Percentiles rank a stretch among this genome's conserved stretches.
phyloP scores from a whole-genome alignment of 2,888 invertebrate genomes.

The Fabriciana adippe region DNA sequence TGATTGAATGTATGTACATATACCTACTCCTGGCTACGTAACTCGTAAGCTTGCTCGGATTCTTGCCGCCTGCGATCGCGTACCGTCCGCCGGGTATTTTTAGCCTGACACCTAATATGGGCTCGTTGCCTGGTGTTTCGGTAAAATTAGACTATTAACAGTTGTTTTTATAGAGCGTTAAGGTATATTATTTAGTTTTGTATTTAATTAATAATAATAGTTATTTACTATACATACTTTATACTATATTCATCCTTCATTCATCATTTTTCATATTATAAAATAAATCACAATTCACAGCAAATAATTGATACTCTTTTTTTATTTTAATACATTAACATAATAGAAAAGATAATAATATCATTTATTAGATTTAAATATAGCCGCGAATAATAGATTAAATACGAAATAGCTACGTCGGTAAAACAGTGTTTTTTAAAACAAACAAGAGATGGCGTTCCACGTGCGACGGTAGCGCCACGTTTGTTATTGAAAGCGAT shows the following conservation, averaged over 20 bases:
- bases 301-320: no score
- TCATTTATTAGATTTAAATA: slow-evolving; percentile 43
- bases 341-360: no score
- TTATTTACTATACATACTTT: no score
- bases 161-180: slow-evolving; percentile 40
- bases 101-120: slow-evolving; percentile 78
- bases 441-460: slow-evolving; percentile 66
- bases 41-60: slow-evolving; percentile 22
- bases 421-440: slow-evolving; percentile 62
- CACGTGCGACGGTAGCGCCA: slow-evolving; percentile 69
- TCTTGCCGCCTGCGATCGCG: slow-evolving; percentile 25
- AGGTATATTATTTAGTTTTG: slow-evolving; percentile 5
- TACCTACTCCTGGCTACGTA: slow-evolving; percentile 2
- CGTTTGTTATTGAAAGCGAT: slow-evolving; percentile 53
- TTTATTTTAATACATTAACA: no score
- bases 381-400: slow-evolving; percentile 51
- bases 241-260: no score
- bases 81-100: slow-evolving; percentile 61
- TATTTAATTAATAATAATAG: not conserved
- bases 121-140: slow-evolving; percentile 70
- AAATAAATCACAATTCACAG: no score
- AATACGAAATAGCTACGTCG: slow-evolving; percentile 51
- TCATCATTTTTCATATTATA: no score
- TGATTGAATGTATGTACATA: not conserved
- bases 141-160: slow-evolving; percentile 67